Base-by-base conservation (phyloP, 1,140 invertebrate species). In the Leptinotarsa texana region DNA sequence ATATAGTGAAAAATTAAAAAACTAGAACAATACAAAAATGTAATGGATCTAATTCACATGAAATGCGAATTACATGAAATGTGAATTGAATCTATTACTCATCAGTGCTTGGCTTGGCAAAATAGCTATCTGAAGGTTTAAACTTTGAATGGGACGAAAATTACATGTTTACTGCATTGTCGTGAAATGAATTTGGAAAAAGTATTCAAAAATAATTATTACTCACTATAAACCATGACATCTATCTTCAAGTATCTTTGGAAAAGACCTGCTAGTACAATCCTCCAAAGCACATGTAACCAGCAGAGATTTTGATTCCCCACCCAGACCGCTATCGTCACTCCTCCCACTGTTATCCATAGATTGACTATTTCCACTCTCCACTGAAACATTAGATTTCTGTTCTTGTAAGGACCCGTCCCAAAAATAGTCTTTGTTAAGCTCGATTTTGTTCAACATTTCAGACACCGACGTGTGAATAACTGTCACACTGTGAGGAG, bases 141-240 rank as follows among this genome's bases (percentile, higher is more conserved):
- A 33, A 33, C 27, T 33, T 33, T 6, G 5, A 33, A 33, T 6
- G 27, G 27, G 27, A 33, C 6, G 5, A 33, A 33, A 33, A 33
- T 33, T 33, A 33, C 27, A 33, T 33, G 27, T 5, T 33, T 33
- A 33, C 27, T 33, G 27, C 6, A 33, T 33, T 33, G 27, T 33
- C 33, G 33, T 33, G 33, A 33, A 42, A 42, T 42, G 8, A 3
- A 42, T 42, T 42, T 11, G 33, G 11, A 42, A 3, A 42, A 42
- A 42, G 8, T 11, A 42, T 42, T 42, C 0, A 0, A 42, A 42
- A 42, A 42, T 42, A 42, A 42, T 42, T 57, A 15, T 57, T 78
- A 89, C 90, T 90, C 83, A 92, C 90, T 91, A 88, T 73, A 92
- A 87, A 82, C 90, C 91, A 86, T 90, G 87, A 82, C 86, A 87